Evolutionary conservation across 2,797 vertebrate species (phyloP).

Genomic region (Acipenser transmontanus): DNA sequence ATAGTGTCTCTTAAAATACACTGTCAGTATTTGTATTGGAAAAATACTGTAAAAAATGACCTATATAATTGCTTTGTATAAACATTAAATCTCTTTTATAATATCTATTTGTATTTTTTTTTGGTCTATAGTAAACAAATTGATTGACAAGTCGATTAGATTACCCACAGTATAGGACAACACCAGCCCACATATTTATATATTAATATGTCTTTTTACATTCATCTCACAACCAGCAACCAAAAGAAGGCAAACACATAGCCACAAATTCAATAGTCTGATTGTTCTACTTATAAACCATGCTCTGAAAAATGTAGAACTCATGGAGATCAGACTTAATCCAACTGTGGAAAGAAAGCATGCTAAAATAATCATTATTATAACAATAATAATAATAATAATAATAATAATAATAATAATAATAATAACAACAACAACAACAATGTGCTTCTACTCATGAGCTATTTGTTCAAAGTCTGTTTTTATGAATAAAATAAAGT

Average conservation of each 20-base stretch:
- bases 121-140: slow-evolving; percentile 76
- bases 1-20: slow-evolving; percentile 80
- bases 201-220: slow-evolving; percentile 68
- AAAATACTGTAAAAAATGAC: slow-evolving; percentile 86
- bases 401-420: slow-evolving; percentile 32
- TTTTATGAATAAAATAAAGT: no score
- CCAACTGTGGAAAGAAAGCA: slow-evolving; percentile 35
- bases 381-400: slow-evolving; percentile 37
- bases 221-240: slow-evolving; percentile 66
- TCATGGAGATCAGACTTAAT: no score
- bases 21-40: slow-evolving; percentile 77
- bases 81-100: slow-evolving; percentile 78
- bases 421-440: no score
- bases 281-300: slow-evolving; percentile 28
- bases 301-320: slow-evolving; percentile 28
- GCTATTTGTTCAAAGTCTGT: no score
- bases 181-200: slow-evolving; percentile 67
- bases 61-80: slow-evolving; percentile 79
- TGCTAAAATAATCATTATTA: slow-evolving; percentile 35
- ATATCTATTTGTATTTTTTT: slow-evolving; percentile 52
- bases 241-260: slow-evolving; percentile 39
- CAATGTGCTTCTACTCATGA: no score
- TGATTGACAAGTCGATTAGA: slow-evolving; percentile 55
- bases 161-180: slow-evolving; percentile 85
- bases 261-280: slow-evolving; percentile 40